These are phyloP conservation scores for Dipodomys ordii DNA, from an alignment of 2,113 vertebrate genomes.

Conservation along the genomic window DNA sequence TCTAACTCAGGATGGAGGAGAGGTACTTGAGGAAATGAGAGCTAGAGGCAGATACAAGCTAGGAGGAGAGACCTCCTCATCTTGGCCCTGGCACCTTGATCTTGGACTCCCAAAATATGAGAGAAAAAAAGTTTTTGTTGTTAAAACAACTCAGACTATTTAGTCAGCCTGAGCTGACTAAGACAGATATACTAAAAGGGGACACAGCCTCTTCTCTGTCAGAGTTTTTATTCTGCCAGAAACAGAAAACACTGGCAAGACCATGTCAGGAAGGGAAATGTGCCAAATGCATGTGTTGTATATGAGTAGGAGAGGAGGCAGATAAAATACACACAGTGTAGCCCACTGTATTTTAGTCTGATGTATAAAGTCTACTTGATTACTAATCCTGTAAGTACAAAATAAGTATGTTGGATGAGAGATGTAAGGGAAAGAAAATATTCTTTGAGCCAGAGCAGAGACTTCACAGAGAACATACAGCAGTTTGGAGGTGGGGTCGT, in stretches of 20 bases:
- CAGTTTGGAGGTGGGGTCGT: background rate
- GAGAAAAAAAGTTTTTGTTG: background rate
- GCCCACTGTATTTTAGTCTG: slow-evolving; percentile 48
- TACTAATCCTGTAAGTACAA: slow-evolving; percentile 47
- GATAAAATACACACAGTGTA: slow-evolving; percentile 34
- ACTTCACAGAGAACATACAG: background rate
- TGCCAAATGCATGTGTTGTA: slow-evolving; percentile 27
- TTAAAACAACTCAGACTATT: background rate
- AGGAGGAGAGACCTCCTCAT: background rate
- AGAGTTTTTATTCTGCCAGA: slow-evolving; percentile 47
- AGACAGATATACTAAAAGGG: slow-evolving; percentile 31
- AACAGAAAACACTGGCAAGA: slow-evolving; percentile 71
- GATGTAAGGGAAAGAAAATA: slow-evolving; percentile 22
- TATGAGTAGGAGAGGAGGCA: slow-evolving; percentile 42
- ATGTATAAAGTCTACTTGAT: slow-evolving; percentile 53
- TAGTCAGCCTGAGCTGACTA: background rate
- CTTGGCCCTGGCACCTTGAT: background rate
- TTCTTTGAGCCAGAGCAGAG: slow-evolving; percentile 35
- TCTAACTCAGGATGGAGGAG: background rate
- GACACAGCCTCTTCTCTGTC: slow-evolving; percentile 47
- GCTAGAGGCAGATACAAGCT: background rate
- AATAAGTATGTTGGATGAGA: slow-evolving; percentile 60
- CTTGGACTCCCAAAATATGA: background rate
- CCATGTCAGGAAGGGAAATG: slow-evolving; percentile 55
- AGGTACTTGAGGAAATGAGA: background rate